These are phyloP conservation scores for Prionchulus punctatus DNA, from an alignment of 2,888 invertebrate species.

Conservation along the genomic window DNA sequence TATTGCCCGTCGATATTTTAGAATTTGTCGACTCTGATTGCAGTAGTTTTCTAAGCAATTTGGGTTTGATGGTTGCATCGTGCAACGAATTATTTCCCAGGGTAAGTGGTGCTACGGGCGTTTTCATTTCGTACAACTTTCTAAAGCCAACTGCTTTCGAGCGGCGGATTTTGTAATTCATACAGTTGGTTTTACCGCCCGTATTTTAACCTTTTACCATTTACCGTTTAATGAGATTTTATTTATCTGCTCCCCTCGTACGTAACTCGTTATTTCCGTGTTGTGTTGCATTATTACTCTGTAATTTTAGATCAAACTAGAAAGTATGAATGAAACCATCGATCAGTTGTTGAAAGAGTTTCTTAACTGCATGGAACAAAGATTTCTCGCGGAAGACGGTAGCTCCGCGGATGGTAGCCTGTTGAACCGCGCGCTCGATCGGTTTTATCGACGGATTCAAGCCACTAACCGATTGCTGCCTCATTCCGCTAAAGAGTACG, in stretches of 20 bases:
- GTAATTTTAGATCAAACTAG: background rate
- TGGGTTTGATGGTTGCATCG: slow-evolving; percentile 22
- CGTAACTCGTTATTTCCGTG: background rate
- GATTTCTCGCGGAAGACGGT: slow-evolving; percentile 13
- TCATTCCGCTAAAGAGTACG: background rate
- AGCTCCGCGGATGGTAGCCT: slow-evolving; percentile 22
- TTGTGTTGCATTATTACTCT: background rate
- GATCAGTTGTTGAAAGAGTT: background rate
- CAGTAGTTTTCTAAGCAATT: slow-evolving; percentile 24
- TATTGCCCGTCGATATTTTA: slow-evolving; percentile 20
- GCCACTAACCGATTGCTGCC: background rate
- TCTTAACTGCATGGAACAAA: background rate
- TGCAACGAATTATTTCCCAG: slow-evolving; percentile 18
- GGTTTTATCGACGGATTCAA: slow-evolving; percentile 21
- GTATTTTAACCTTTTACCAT: too few species aligned
- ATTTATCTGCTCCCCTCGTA: background rate
- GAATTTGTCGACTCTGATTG: slow-evolving; percentile 28
- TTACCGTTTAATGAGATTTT: background rate
- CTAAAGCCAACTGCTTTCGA: too few species aligned
- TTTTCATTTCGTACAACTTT: too few species aligned
- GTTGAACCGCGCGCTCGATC: slow-evolving; percentile 26
- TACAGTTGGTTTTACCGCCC: too few species aligned
- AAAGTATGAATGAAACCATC: background rate
- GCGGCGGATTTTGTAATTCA: too few species aligned
- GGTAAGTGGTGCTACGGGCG: too few species aligned